Evolutionary conservation across 2,797 vertebrate genomes (phyloP), one percentile per base, ranked within the genome.

Genomic region (Gobionotothen gibberifrons): DNA sequence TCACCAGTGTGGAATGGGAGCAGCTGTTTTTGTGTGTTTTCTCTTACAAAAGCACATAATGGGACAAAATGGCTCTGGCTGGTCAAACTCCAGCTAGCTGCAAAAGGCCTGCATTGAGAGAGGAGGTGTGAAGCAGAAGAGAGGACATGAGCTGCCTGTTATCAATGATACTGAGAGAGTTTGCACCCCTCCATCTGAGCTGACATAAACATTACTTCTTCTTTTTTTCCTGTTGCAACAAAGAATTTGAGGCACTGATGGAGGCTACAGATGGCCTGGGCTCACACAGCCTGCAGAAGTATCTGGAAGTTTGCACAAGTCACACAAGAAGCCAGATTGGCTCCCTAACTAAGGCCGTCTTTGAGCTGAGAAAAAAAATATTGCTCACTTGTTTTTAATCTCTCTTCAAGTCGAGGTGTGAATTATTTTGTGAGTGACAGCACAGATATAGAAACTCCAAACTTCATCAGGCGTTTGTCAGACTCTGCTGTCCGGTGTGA

Each of bases 1-100:
- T 91, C 90, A 90, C 82, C 82, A 79, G 88, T 86, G 87, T 87
- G 85, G 87, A 94, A 92, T 90, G 69, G 74, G 73, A 92, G 81
- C 91, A 93, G 92, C 86, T 94, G 91, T 89, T 90, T 93, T 88
- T 22, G 17, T 14, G 10, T 43, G 13, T 43, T 43, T 43, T 43
- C 36, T 48, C 85, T 85, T 85, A 89, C 88, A 82, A 77, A 70
- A 39, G 51, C 79, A 87, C 80, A 86, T 88, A 88, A 93, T 90
- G 85, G 79, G 77, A 77, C 78, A 80, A 89, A 92, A 87, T 88
- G 78, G 81, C 76, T 83, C 49, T n/a, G 72, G 62, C 75, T 92
- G 91, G 92, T 82, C 36, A 2, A 22, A 60, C 48, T 89, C 92
- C 89, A 92, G 82, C 72, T 68, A 3, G 72, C 83, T 69, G 75